Base-by-base conservation (phyloP, 2,888 invertebrate genomes). In the Myopa tessellatipennis region DNA sequence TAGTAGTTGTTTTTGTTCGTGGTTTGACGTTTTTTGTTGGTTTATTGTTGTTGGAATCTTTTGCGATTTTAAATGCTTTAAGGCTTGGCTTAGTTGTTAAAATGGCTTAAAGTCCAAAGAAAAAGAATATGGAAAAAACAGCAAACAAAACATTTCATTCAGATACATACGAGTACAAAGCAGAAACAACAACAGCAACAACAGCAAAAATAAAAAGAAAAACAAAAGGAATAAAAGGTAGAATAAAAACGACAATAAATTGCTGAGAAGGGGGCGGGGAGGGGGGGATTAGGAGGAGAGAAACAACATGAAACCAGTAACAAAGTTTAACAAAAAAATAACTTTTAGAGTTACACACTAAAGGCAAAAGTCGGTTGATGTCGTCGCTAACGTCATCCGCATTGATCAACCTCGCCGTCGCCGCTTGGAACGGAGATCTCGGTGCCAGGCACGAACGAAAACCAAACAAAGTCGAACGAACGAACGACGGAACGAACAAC, bases 361-460 rank as follows among this genome's bases (percentile, higher is more conserved):
- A 63, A 75, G 68, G 75, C 74, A 77, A 74, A 63, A 74, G 74
- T 50, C 73, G 72, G 80, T 78, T 76, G 79, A 79, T 81, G 83
- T 78, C 81, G 65, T 77, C 79, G 83, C 82, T 83, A 79, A 78
- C 79, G 78, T 80, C 79, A 80, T 79, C 78, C 79, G 75, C 77
- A 79, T 77, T 79, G 74, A 77, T 74, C 69, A 63, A 69, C 74
- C 55, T 73, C 76, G 58, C 58, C 58, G 74, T 69, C 68, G 75
- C 71, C 73, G 82, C 80, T 80, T 85, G 82, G 85, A 85, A 83
- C 85, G 84, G 86, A 85, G 86, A 86, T 87, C 86, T 81, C 85
- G 84, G 86, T 87, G 81, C 87, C 86, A 84, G 86, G 87, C 85
- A 86, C 86, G 82, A 81, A 81, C 76, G 77, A 14, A 38, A 36